A percentile compares a stretch with the other conserved stretches of the same genome.
Evolutionary conservation across 2,113 vertebrate species (phyloP).

Genomic region (Peromyscus polionotus): DNA sequence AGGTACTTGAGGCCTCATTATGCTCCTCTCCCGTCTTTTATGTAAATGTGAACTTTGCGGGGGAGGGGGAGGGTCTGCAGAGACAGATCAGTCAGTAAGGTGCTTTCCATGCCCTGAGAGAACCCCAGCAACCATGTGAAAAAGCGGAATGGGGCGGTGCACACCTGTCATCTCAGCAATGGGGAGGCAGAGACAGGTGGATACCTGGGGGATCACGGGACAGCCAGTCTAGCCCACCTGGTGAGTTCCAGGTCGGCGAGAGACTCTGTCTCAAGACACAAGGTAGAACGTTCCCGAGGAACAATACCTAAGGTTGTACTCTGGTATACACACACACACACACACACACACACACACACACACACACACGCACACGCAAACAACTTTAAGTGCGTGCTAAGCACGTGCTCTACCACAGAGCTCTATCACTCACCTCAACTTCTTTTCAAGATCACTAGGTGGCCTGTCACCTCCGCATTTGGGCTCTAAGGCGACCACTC

Average conservation of each 20-base stretch:
- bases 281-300: neutral
- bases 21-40: neutral
- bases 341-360: no score
- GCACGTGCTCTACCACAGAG: neutral
- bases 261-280: neutral
- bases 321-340: no score
- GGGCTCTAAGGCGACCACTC: neutral
- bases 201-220: neutral
- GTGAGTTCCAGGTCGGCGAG: neutral
- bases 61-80: neutral
- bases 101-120: neutral
- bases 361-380: neutral
- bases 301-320: neutral
- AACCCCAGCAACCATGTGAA: neutral
- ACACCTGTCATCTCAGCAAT: neutral
- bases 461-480: neutral
- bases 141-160: neutral
- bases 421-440: neutral
- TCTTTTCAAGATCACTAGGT: constrained; percentile 2
- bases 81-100: neutral
- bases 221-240: neutral
- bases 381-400: neutral
- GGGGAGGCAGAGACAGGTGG: neutral
- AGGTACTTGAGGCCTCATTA: neutral
- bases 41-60: neutral